Percentiles rank a stretch among this genome's conserved stretches.
These are phyloP conservation scores for Natator depressus DNA, from an alignment of 2,113 vertebrate species.

Conservation along the genomic window DNA sequence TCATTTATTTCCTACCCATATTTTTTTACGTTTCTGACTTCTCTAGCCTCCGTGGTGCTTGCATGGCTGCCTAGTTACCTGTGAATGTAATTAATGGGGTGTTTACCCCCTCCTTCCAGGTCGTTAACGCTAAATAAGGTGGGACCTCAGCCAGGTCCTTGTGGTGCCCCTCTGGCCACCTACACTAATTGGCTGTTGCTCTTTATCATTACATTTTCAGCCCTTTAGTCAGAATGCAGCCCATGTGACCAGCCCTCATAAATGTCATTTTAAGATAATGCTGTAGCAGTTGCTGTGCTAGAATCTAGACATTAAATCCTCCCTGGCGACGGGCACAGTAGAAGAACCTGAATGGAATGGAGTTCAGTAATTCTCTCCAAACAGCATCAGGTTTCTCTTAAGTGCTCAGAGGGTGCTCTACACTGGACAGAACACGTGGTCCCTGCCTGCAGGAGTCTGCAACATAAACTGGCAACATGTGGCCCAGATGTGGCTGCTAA, in stretches of 20 bases:
- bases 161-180: neutral
- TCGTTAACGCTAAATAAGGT: neutral
- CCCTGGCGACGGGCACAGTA: neutral
- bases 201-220: neutral
- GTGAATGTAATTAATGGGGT: neutral
- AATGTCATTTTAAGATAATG: neutral
- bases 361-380: no score
- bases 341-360: neutral
- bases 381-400: accelerated
- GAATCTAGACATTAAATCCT: neutral
- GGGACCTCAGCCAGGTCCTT: neutral
- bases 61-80: neutral
- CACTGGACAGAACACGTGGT: neutral
- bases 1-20: neutral
- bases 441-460: neutral
- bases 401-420: neutral
- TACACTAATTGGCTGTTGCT: neutral
- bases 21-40: accelerated
- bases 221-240: neutral
- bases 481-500: no score
- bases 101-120: neutral
- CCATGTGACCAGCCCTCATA: neutral
- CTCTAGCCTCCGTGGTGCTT: accelerated
- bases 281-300: neutral
- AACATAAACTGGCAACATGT: neutral